Evolutionary conservation across 1,140 invertebrate species (phyloP), one percentile per base, ranked within the genome.

Genomic region (Sitophilus oryzae): DNA sequence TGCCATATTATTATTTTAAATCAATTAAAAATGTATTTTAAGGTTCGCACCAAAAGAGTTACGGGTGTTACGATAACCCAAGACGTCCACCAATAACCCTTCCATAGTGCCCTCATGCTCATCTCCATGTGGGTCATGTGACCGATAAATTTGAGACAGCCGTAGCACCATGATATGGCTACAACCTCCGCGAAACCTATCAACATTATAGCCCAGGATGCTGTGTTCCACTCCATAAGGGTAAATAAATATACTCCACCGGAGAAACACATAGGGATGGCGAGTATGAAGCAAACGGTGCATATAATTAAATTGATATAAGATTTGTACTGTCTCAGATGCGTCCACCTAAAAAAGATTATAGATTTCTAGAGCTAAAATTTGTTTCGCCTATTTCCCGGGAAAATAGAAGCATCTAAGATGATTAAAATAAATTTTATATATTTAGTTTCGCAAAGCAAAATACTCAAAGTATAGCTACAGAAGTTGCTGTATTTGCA

Each of bases 171-270:
- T 8, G 79, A 76, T 0, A 88, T 77, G 6, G 81, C 74, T 5
- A 77, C 71, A 18, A 84, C 78, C 77, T 91, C 86, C 16, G 78
- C 77, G 22, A 86, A 67, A 25, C 86, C 88, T 65, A 90, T 85
- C 30, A 89, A 73, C 56, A 90, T 76, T 47, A 89, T 84, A 6
- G 86, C 86, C 81, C 85, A 90, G n/a, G 86, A 86, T 20, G 88
- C 87, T 1, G 87, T 86, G 68, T 91, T 88, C 75, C 84, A 86
- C 67, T 91, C 88, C 71, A 91, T 77, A 44, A 90, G 65, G 23
- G 86, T 85, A 60, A 89, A 82, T 56, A 89, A 66, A 68, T 85
- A 89, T 53, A 88, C 79, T 4, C 87, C 86, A 36, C 84, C 82
- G 53, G 79, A 74, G 64, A 79, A 84, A 61, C 82, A 79, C 83